These are phyloP conservation scores for Orientallactaga bullata DNA, from an alignment of 2,113 vertebrate species.

Conservation along the genomic window DNA sequence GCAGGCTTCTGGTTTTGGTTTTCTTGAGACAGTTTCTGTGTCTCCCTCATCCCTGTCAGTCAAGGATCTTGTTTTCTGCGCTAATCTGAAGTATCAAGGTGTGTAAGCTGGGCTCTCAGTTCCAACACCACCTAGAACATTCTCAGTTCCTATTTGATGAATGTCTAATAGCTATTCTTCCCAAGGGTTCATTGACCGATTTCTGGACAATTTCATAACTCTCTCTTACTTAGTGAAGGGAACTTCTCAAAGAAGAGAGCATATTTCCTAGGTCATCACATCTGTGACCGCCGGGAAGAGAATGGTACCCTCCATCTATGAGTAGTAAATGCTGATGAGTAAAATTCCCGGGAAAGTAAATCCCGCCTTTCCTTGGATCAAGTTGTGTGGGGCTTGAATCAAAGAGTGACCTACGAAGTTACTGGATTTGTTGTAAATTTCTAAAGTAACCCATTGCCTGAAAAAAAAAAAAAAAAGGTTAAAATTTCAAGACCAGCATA, in stretches of 20 bases:
- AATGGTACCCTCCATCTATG: background rate
- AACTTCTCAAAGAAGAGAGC: background rate
- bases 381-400: background rate
- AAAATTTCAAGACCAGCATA: constrained; percentile 26
- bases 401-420: background rate
- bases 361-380: constrained; percentile 24
- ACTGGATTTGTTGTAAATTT: constrained; percentile 33
- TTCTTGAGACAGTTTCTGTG: background rate
- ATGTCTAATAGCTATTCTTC: background rate
- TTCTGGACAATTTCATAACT: background rate
- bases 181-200: background rate
- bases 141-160: background rate
- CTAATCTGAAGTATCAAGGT: background rate
- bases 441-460: background rate
- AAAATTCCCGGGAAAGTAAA: constrained; percentile 41
- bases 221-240: background rate
- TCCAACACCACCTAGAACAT: background rate
- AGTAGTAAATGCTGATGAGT: constrained; percentile 30
- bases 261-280: background rate
- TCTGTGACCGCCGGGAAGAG: background rate
- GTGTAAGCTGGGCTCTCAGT: background rate
- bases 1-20: background rate
- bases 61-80: background rate
- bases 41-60: background rate
- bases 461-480: background rate